Evolutionary conservation across 2,888 invertebrate species (phyloP).

Genomic region (Exephanes ischioxanthus): DNA sequence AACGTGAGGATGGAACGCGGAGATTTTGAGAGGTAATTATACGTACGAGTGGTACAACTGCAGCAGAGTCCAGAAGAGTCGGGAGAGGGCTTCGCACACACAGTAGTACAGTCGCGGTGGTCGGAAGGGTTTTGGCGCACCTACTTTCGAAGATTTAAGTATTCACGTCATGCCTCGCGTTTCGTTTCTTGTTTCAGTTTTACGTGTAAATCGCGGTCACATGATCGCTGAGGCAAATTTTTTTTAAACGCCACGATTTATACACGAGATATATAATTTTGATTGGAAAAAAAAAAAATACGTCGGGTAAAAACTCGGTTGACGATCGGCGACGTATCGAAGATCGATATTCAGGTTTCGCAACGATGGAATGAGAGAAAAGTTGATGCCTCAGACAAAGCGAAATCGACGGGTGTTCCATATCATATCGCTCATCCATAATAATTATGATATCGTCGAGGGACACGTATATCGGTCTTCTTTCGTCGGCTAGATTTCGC

Average conservation of each 20-base stretch:
- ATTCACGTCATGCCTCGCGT: constrained; percentile 38
- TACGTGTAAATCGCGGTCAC: not conserved
- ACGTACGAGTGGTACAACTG: constrained; percentile 59
- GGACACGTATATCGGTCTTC: constrained; percentile 23
- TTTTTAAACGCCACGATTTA: not conserved
- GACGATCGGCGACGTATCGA: constrained; percentile 25
- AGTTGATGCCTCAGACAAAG: constrained; percentile 7
- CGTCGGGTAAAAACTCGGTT: not conserved
- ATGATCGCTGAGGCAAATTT: not conserved
- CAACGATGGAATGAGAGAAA: not conserved
- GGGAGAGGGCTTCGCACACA: constrained; percentile 32
- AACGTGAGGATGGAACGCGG: constrained; percentile 58
- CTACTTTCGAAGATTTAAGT: constrained; percentile 58
- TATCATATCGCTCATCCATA: constrained; percentile 22
- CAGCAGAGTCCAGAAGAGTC: not conserved
- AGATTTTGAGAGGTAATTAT: constrained; percentile 64
- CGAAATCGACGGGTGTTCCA: constrained; percentile 16
- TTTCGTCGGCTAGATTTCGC: constrained; percentile 6
- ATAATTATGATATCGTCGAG: constrained; percentile 34
- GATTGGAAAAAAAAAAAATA: constrained; percentile 11
- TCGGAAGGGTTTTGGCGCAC: constrained; percentile 21
- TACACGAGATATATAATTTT: not conserved
- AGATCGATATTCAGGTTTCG: constrained; percentile 18
- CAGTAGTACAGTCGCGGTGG: constrained; percentile 23
- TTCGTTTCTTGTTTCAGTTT: constrained; percentile 20